Base-by-base conservation (phyloP, 1,140 invertebrate species). In the Pollicipes pollicipes region DNA sequence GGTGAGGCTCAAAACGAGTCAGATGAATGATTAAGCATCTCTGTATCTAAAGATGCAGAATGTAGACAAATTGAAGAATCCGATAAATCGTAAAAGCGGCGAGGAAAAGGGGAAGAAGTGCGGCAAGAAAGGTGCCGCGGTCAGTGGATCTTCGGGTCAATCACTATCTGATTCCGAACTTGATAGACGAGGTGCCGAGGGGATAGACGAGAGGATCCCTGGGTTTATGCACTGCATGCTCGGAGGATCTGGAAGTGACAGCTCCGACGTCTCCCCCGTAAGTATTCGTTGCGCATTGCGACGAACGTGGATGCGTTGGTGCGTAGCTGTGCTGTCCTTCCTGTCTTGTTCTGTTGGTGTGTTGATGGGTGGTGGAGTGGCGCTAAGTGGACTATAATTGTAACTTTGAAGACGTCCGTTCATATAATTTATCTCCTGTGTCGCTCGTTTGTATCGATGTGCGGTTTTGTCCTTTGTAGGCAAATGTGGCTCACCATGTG, bases 31-130 rank as follows among this genome's bases (percentile, higher is more conserved):
- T 58, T 58, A 58, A 58, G 24, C 45, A 58, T 58, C 45, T 58
- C 45, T 58, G 45, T 58, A 58, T 58, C 45, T 58, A 58, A 58
- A 58, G 45, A 58, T 58, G 45, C 45, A 58, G 45, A 58, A 58
- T 58, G 45, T 58, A 58, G 45, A 58, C 45, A 58, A 58, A 58
- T 58, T 58, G 45, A 58, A 58, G 45, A 58, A 58, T 58, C 45
- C 45, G 45, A 58, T 58, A 58, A 58, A 58, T 58, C 45, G 45
- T 58, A 58, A 58, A 58, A 58, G 45, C 45, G 45, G 45, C 45
- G 45, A 58, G 45, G 45, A 58, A 58, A 58, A 58, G 45, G 45
- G 13, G 45, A 58, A 58, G 45, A 58, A 58, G 45, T 58, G 45
- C 45, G 45, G 45, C 45, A 58, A 58, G 45, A 58, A 58, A 58